Evolutionary conservation across 2,113 vertebrate species (phyloP), one percentile per base, ranked within the genome.

Genomic region (Labeo rohita): DNA sequence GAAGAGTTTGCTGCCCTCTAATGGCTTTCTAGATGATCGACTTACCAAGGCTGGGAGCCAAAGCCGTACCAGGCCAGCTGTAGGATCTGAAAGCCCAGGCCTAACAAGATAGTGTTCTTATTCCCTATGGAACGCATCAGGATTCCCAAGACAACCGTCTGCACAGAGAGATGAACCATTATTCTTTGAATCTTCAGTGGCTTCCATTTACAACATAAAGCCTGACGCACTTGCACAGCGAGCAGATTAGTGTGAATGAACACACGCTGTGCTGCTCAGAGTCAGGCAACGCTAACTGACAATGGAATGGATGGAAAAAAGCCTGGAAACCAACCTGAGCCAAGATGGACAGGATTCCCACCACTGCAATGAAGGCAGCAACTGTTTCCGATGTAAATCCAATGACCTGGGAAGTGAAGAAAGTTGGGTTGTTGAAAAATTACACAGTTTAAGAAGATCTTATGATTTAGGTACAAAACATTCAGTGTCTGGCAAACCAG

Each of bases 41-140:
- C 96, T 96, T 86, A 98, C 97, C 97, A 98, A 84, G 96, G 97
- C 92, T 98, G 97, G 0, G 97, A 98, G 49, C 97, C 97, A 1
- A 98, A 98, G 91, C 96, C 96, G 0, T 98, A 97, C 96, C 97
- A 98, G 87, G 97, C 97, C 66, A 98, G 94, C 94, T 98, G 96
- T 72, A 98, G 93, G 91, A 98, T 97, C 94, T 98, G 96, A 92
- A 98, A 98, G 87, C 96, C 97, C 0, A 98, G 92, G 47, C 97
- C 97, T 66, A 98, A 91, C 2, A 98, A 95, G 89, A 97, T 97
- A 49, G 96, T 97, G 93, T 98, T 98, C 88, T 98, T 98, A 88
- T 98, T 97, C 72, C 97, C 97, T 86, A 97, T 97, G 0, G 97
- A 97, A 47, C 97, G 95, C 97, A 98, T 97, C 84, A 98, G 93